phyloP scores from a whole-genome alignment of 1,140 invertebrate genomes.

The Brachionus asplanchnoidis region DNA sequence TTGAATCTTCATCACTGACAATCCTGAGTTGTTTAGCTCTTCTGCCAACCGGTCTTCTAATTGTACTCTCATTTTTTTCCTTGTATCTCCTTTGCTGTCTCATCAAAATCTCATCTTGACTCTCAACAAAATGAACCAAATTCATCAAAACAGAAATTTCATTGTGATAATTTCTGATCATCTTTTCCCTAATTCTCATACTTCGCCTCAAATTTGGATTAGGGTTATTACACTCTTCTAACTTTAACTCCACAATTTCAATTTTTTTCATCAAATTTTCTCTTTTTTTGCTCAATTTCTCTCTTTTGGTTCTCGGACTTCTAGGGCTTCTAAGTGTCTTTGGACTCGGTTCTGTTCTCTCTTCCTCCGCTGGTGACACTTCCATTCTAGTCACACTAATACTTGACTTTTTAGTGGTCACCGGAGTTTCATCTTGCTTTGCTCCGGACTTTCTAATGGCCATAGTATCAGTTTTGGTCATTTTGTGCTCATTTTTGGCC shows the following conservation, averaged over 20 bases:
- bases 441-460: neutral
- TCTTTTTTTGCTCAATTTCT: neutral
- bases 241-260: neutral
- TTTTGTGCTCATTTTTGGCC: neutral
- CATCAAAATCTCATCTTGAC: conserved; percentile 11
- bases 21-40: neutral
- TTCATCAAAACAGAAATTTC: neutral
- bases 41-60: neutral
- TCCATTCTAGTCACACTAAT: neutral
- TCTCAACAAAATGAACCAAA: neutral
- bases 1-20: conserved; percentile 1
- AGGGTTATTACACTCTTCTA: conserved; percentile 2
- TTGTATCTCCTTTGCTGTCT: neutral
- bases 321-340: neutral
- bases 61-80: neutral
- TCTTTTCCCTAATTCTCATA: neutral
- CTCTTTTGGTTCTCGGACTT: neutral
- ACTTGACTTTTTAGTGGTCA: neutral
- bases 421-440: neutral
- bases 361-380: neutral
- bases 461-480: neutral
- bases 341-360: too few species aligned
- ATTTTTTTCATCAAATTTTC: conserved; percentile 17
- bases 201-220: neutral
- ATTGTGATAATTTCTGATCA: neutral